Evolutionary conservation across 2,888 invertebrate genomes (phyloP).

Genomic region (Xylota segnis): DNA sequence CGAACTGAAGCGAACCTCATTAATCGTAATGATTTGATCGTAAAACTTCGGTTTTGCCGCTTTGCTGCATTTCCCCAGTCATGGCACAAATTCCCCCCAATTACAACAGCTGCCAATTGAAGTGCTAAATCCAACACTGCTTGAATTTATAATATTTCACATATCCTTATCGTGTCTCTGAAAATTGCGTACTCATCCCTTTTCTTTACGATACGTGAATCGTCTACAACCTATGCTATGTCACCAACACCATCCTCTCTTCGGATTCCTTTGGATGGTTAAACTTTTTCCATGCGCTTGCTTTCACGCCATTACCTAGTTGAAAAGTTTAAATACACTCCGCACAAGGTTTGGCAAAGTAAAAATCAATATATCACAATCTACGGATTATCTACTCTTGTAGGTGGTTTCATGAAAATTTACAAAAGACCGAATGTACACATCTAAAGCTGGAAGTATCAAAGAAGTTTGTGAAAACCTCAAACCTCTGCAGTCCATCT

Average conservation of each 20-base stretch:
- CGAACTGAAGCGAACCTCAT: too few species aligned
- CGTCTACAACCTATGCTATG: neutral
- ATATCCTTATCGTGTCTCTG: neutral
- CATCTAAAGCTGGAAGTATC: slow-evolving; percentile 13
- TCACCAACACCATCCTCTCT: neutral
- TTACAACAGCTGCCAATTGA: neutral
- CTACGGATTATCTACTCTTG: neutral
- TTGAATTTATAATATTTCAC: neutral
- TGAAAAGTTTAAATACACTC: neutral
- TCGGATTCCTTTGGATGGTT: neutral
- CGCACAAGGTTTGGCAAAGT: neutral
- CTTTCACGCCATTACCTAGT: slow-evolving; percentile 1
- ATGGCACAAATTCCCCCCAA: neutral
- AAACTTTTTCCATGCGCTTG: neutral
- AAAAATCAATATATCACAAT: slow-evolving; percentile 3
- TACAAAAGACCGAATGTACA: neutral
- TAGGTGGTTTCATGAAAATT: neutral
- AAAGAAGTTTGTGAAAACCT: slow-evolving; percentile 35
- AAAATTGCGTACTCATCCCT: neutral
- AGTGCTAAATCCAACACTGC: neutral
- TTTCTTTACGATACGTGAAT: neutral
- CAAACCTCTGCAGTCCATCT: slow-evolving; percentile 37
- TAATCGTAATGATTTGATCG: too few species aligned
- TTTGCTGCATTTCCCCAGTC: too few species aligned
- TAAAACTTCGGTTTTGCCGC: too few species aligned